These are phyloP conservation scores for Neuroterus valhalla DNA, from an alignment of 1,140 invertebrate genomes.

Conservation along the genomic window DNA sequence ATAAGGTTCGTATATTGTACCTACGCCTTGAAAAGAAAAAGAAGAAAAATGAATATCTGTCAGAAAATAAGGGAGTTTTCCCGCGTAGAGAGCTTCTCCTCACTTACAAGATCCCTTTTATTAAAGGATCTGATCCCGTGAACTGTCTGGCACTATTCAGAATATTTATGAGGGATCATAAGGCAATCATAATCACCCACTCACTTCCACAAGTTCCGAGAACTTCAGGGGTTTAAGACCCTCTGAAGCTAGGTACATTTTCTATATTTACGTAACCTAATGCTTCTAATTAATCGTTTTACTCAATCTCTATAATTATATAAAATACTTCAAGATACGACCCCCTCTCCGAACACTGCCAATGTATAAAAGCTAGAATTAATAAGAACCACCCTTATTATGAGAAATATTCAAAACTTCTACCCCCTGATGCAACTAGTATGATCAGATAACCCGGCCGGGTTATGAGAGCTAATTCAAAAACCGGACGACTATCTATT, in stretches of 20 bases:
- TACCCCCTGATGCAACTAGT: too few species aligned
- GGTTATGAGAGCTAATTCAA: too few species aligned
- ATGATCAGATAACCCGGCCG: too few species aligned
- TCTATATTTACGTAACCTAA: not conserved
- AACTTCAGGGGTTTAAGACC: not conserved
- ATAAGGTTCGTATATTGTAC: constrained; percentile 13
- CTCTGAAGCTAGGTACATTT: not conserved
- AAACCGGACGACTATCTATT: too few species aligned
- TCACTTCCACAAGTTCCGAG: not conserved
- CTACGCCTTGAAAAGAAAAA: not conserved
- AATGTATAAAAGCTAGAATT: too few species aligned
- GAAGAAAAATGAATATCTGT: constrained; percentile 18
- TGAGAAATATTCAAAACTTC: too few species aligned
- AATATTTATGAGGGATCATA: constrained; percentile 25
- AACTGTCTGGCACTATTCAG: not conserved
- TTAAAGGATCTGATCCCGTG: constrained; percentile 18
- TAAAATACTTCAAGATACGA: too few species aligned
- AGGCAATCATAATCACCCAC: constrained; percentile 10
- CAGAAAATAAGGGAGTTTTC: constrained; percentile 18
- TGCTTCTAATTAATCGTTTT: not conserved
- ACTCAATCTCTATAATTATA: too few species aligned
- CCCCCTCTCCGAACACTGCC: too few species aligned
- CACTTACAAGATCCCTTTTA: not conserved
- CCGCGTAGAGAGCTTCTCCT: not conserved
- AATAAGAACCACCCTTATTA: too few species aligned